Conservation (phyloP, 2,113 vertebrate species). For the Centropristis striata region DNA sequence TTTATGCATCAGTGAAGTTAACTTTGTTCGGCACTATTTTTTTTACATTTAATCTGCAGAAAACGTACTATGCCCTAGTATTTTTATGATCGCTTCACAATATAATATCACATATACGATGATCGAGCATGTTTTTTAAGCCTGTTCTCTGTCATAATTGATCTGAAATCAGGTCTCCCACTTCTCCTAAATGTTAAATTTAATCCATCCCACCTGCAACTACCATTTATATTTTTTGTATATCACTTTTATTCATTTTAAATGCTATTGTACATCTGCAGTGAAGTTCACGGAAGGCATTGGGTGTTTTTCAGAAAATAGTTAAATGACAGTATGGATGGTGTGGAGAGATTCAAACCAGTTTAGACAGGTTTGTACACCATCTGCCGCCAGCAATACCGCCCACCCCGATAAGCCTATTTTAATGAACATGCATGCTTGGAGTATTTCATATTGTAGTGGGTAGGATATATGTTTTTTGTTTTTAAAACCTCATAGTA, state of each 20-base stretch:
- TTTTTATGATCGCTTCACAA: no score
- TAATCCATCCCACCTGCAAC: not conserved
- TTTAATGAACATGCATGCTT: slow-evolving; percentile 10
- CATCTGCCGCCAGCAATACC: slow-evolving; percentile 10
- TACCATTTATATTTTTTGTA: not conserved
- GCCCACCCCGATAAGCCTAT: not conserved
- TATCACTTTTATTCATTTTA: not conserved
- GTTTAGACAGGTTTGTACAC: slow-evolving; percentile 13
- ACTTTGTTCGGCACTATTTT: no score
- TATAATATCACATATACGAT: not conserved
- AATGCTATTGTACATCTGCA: not conserved
- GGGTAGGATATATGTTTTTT: not conserved
- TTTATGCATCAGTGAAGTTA: no score
- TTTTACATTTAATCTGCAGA: no score
- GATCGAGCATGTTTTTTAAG: not conserved
- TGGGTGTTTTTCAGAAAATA: not conserved
- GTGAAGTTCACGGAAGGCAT: not conserved
- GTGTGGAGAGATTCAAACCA: not conserved
- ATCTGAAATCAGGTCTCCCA: not conserved
- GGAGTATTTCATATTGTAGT: not conserved
- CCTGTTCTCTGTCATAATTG: not conserved
- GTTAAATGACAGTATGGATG: not conserved
- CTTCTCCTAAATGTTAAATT: not conserved
- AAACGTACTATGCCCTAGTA: not conserved
- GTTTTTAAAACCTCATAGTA: not conserved